Evolutionary conservation across 1,140 invertebrate genomes (phyloP).

Genomic region (Scaptomyza montana): DNA sequence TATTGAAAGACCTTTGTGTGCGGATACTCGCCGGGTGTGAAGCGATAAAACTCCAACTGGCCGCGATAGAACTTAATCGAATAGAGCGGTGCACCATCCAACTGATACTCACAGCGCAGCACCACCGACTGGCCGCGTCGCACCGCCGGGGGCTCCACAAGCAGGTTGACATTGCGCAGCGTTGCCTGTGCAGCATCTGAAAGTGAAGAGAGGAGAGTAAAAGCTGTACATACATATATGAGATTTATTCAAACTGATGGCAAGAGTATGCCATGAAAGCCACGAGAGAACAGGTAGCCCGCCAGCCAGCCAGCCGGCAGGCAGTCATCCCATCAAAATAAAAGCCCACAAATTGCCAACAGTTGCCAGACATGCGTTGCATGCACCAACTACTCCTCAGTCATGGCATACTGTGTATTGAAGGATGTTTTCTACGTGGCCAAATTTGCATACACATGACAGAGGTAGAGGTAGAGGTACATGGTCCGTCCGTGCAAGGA

Average conservation of each 20-base stretch:
- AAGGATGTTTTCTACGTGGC: conserved; percentile 39
- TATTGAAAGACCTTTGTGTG: conserved; percentile 89
- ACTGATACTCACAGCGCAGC: conserved; percentile 89
- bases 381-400: conserved; percentile 6
- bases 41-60: conserved; percentile 90
- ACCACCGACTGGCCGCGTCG: conserved; percentile 87
- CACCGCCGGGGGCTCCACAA: conserved; percentile 86
- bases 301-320: not conserved
- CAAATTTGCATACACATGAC: conserved; percentile 58
- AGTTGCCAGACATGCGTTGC: conserved; percentile 33
- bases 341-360: conserved; percentile 49
- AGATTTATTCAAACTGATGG: conserved; percentile 69
- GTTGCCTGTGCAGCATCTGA: conserved; percentile 73
- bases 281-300: not conserved
- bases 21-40: conserved; percentile 88
- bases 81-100: conserved; percentile 89
- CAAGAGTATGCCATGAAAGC: conserved; percentile 38
- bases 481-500: conserved; percentile 24
- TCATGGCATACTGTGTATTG: conserved; percentile 25
- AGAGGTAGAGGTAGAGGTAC: conserved; percentile 11
- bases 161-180: conserved; percentile 84
- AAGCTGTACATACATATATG: conserved; percentile 10
- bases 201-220: conserved; percentile 27
- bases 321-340: conserved; percentile 22
- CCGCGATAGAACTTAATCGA: conserved; percentile 92